Evolutionary conservation across 2,888 invertebrate species (phyloP).

Genomic region (Linnaemya tessellans): DNA sequence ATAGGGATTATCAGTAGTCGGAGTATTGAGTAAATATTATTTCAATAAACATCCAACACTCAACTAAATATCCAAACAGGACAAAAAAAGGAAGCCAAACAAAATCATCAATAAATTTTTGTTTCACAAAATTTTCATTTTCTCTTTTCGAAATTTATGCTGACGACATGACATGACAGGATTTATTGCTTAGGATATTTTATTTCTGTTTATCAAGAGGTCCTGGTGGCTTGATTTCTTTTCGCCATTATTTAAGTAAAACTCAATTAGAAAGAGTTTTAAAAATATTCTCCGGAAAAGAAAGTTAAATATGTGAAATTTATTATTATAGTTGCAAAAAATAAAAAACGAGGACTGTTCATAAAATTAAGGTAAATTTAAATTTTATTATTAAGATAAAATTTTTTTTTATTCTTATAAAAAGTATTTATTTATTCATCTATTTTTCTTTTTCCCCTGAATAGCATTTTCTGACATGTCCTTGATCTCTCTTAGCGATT

Average conservation of each 20-base stretch:
- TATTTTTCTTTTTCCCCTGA: no score
- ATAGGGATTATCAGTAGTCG: background rate
- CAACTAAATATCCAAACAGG: background rate
- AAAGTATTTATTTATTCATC: no score
- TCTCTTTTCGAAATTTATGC: background rate
- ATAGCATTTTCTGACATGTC: no score
- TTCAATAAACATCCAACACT: slow-evolving; percentile 32
- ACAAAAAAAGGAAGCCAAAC: background rate
- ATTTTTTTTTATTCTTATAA: no score
- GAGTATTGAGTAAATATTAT: slow-evolving; percentile 46
- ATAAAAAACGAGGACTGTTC: no score
- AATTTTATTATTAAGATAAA: no score
- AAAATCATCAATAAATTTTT: background rate
- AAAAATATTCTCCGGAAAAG: background rate
- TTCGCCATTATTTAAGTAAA: background rate
- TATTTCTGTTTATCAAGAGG: background rate
- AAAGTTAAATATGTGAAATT: background rate
- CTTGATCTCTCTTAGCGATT: no score
- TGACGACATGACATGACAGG: background rate
- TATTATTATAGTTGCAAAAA: no score
- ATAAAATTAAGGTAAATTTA: no score
- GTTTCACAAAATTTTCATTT: background rate
- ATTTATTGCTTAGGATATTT: background rate
- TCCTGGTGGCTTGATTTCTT: background rate
- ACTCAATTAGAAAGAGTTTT: background rate